Base-by-base conservation (phyloP, 2,888 invertebrate genomes). In the Syrphus vitripennis region DNA sequence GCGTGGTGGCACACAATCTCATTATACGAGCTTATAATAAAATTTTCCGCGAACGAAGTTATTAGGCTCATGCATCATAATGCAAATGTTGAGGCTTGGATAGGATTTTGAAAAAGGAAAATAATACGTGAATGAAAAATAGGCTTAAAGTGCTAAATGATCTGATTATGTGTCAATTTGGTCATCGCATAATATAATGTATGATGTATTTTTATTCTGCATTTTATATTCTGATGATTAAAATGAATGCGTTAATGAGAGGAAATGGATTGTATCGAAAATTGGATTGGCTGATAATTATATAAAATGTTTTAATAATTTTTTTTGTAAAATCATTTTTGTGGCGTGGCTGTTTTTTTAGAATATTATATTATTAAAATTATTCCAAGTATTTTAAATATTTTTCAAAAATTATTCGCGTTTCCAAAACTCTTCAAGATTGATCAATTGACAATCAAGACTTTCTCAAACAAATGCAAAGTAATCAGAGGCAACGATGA, bases 151-250 rank as follows among this genome's bases (percentile, higher is more conserved):
- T 40, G 34, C 57, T 26, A 67, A 61, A 61, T 72, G 72, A 78
- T 83, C 78, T 61, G 78, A 83, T 78, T 63, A 78, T 59, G 63
- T 74, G 74, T 65, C 77, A 72, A 77, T 67, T 65, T 82, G 71
- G 59, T 50, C 21, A 26, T 37, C n/a, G 45, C 29, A 29, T 24
- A 10, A 1, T 24, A 16, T 1, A 3, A 12, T 31, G 16, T 21
- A 26, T 37, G 40, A 34, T 75, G 3, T 16, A 7, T 53, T 21
- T 69, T 72, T 74, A 72, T 12, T 53, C 50, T 82, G 65, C 53
- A 67, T 61, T 74, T 37, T 26, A 70, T 57, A 65, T 21, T 55
- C 10, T 9, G 37, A 69, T 78, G 61, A 74, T 79, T 74, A 55
- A 72, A 70, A 45, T 70, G 16, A 63, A 45, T 29, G 37, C 1